Base-by-base conservation (phyloP, 1,140 invertebrate species). In the Megalopta genalis region DNA sequence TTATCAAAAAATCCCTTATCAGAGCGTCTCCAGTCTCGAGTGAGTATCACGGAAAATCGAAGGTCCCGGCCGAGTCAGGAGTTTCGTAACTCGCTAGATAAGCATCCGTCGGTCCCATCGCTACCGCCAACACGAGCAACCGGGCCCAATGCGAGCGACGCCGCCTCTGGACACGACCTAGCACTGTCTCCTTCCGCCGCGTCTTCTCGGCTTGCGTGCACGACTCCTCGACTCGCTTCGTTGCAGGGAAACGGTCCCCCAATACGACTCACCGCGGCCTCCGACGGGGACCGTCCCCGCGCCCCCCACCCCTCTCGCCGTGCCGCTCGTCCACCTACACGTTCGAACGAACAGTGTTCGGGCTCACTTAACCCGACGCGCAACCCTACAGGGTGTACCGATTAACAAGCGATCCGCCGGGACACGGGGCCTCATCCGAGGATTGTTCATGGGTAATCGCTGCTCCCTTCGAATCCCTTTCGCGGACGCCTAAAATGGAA, bases 21-120 rank as follows among this genome's bases (percentile, higher is more conserved):
- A 32, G 1, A 32, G 4, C 4, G 32, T 32, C 32, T 32, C 32
- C 4, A 32, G 32, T 2, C 32, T 32, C 4, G 32, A 32, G 32
- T 2, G 4, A 32, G 32, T 32, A 32, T 32, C 32, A 4, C 1
- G 32, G 4, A 12, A 37, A 37, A 39, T 39, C 54, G 54, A 57
- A 57, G 54, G 49, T 54, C 49, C 49, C 49, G 5, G 49, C 49
- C 12, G 54, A 49, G 60, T 60, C 37, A 37, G 16, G 23, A 25
- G 27, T 71, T 71, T 52, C 42, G 46, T 49, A 52, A 49, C 46
- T 4, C 6, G 32, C 32, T 10, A 25, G 57, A 70, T 60, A 46
- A 49, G 16, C 12, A 67, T 80, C 52, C 18, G 52, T 80, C 75
- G 37, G 60, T 59, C 74, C 75, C 75, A 80, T 76, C 71, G 25